These are phyloP conservation scores for Lycia hirtaria DNA, from an alignment of 2,888 invertebrate genomes.

Conservation along the genomic window DNA sequence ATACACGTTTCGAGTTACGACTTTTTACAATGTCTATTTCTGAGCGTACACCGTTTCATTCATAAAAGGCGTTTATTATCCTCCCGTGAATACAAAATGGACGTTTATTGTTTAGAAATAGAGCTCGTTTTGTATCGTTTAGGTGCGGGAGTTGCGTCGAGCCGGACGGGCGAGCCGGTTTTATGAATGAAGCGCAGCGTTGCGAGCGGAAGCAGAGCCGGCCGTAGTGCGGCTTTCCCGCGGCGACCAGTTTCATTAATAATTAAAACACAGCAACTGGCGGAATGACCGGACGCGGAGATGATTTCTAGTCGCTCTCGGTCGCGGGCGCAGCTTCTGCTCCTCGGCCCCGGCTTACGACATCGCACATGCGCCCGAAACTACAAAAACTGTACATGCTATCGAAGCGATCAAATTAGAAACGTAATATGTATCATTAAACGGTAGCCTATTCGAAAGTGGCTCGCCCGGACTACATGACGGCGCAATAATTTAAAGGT, in stretches of 20 bases:
- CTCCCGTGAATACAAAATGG: slow-evolving; percentile 40
- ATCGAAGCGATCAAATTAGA: slow-evolving; percentile 44
- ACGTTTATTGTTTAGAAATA: slow-evolving; percentile 52
- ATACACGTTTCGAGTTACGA: slow-evolving; percentile 69
- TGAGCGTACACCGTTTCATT: slow-evolving; percentile 54
- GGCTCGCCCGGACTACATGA: slow-evolving; percentile 57
- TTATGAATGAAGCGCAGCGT: slow-evolving; percentile 85
- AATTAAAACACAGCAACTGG: slow-evolving; percentile 81
- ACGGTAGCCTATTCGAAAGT: slow-evolving; percentile 66
- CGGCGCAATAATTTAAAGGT: slow-evolving; percentile 67
- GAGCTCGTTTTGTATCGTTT: slow-evolving; percentile 54
- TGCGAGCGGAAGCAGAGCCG: slow-evolving; percentile 82
- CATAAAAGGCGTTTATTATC: slow-evolving; percentile 48
- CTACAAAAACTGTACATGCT: slow-evolving; percentile 28
- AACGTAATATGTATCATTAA: slow-evolving; percentile 64
- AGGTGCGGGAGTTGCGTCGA: slow-evolving; percentile 50
- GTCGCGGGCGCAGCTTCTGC: slow-evolving; percentile 62
- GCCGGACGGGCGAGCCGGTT: slow-evolving; percentile 54
- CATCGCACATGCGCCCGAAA: slow-evolving; percentile 34
- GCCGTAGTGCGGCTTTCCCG: slow-evolving; percentile 84
- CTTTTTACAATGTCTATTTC: slow-evolving; percentile 81
- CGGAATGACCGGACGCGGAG: slow-evolving; percentile 82
- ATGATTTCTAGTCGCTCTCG: slow-evolving; percentile 80
- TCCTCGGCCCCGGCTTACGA: slow-evolving; percentile 42
- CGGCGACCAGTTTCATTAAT: slow-evolving; percentile 83